Evolutionary conservation across 2,888 invertebrate species (phyloP).

Genomic region (Serripes groenlandicus): DNA sequence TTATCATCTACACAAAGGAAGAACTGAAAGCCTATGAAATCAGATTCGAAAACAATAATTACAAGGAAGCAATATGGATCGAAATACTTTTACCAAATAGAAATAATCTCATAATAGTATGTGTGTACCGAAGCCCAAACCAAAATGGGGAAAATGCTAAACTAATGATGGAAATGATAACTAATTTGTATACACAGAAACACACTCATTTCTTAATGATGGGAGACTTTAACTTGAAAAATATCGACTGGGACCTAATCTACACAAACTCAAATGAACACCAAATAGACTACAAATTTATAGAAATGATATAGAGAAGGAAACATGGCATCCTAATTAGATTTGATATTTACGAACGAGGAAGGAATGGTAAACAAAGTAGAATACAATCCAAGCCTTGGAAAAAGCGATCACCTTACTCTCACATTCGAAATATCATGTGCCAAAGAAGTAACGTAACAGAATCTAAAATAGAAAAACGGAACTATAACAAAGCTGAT

Average conservation of each 20-base stretch:
- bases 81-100: background rate
- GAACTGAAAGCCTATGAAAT: background rate
- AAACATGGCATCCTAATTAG: background rate
- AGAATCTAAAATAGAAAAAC: too few relatives aligned
- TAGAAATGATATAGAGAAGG: background rate
- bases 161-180: background rate
- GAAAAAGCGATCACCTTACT: slow-evolving; percentile 2
- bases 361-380: background rate
- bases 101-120: background rate
- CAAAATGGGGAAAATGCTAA: background rate
- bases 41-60: background rate
- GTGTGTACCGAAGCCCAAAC: slow-evolving; percentile 15
- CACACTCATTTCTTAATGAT: background rate
- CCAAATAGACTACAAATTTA: background rate
- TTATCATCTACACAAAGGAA: background rate
- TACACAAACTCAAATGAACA: background rate
- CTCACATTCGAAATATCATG: background rate
- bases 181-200: background rate
- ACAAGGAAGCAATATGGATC: background rate
- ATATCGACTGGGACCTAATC: slow-evolving; percentile 2
- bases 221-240: slow-evolving; percentile 5
- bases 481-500: too few relatives aligned
- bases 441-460: too few relatives aligned
- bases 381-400: background rate
- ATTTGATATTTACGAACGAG: background rate